These are phyloP conservation scores for Drosophila quinaria DNA, from an alignment of 2,888 invertebrate species.

Conservation along the genomic window DNA sequence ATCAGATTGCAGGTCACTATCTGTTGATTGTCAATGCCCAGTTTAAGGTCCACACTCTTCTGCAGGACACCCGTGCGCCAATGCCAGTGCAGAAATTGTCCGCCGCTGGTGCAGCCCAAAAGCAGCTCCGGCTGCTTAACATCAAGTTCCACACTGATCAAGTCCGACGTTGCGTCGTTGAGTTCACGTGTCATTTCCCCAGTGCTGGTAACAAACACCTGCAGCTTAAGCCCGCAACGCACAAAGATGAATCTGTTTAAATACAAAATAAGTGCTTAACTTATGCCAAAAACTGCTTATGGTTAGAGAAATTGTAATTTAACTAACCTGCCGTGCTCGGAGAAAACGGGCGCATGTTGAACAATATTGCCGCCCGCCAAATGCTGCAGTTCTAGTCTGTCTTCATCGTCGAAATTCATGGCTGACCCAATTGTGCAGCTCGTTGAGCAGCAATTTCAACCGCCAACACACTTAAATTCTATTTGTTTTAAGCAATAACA, in stretches of 20 bases:
- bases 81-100: slow-evolving; percentile 88
- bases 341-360: slow-evolving; percentile 88
- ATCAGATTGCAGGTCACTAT: slow-evolving; percentile 77
- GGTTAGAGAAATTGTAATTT: slow-evolving; percentile 75
- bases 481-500: slow-evolving; percentile 19
- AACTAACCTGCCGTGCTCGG: slow-evolving; percentile 88
- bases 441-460: slow-evolving; percentile 20
- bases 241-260: slow-evolving; percentile 88
- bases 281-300: background rate
- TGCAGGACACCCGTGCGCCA: slow-evolving; percentile 87
- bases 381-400: slow-evolving; percentile 86
- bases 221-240: slow-evolving; percentile 87
- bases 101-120: slow-evolving; percentile 87
- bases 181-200: slow-evolving; percentile 88
- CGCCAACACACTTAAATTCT: slow-evolving; percentile 11
- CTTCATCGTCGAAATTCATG: slow-evolving; percentile 81
- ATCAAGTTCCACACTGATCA: slow-evolving; percentile 87
- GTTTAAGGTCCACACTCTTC: slow-evolving; percentile 49
- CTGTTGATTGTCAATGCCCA: background rate
- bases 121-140: slow-evolving; percentile 85
- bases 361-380: slow-evolving; percentile 89
- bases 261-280: background rate
- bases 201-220: slow-evolving; percentile 89
- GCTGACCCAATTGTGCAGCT: slow-evolving; percentile 25
- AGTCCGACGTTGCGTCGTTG: slow-evolving; percentile 86